Evolutionary conservation across 2,797 vertebrate species (phyloP).

Genomic region (Crax fasciolata): DNA sequence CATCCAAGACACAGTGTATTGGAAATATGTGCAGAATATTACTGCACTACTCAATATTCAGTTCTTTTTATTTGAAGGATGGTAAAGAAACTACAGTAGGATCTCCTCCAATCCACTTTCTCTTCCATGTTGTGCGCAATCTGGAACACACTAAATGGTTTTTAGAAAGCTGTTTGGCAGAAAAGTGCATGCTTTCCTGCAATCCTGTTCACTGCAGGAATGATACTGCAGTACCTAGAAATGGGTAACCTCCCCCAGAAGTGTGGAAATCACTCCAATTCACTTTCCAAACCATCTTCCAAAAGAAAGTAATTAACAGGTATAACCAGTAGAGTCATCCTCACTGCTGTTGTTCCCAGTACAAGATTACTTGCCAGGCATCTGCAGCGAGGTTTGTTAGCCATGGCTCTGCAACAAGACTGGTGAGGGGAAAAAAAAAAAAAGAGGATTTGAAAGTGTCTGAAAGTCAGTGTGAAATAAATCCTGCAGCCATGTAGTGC

Average conservation of each 20-base stretch:
- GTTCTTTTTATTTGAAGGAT: neutral
- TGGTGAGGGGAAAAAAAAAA: neutral
- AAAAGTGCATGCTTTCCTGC: neutral
- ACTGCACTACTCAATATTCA: neutral
- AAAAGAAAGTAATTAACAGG: neutral
- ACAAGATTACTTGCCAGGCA: neutral
- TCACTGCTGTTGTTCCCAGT: neutral
- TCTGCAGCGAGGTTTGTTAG: neutral
- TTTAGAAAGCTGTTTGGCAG: neutral
- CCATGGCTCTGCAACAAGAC: neutral
- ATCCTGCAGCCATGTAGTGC: neutral
- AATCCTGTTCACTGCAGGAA: neutral
- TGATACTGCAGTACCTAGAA: neutral
- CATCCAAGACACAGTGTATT: neutral
- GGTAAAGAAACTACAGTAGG: neutral
- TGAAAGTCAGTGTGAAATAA: neutral
- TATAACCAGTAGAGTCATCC: neutral
- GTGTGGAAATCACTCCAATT: neutral
- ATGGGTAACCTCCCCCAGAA: neutral
- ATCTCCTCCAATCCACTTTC: neutral
- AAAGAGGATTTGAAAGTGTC: neutral
- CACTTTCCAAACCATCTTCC: neutral
- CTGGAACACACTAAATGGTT: neutral
- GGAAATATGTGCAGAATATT: neutral
- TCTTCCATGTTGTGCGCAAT: accelerated